phyloP scores from a whole-genome alignment of 2,888 invertebrate species.

The Ochlodes sylvanus region DNA sequence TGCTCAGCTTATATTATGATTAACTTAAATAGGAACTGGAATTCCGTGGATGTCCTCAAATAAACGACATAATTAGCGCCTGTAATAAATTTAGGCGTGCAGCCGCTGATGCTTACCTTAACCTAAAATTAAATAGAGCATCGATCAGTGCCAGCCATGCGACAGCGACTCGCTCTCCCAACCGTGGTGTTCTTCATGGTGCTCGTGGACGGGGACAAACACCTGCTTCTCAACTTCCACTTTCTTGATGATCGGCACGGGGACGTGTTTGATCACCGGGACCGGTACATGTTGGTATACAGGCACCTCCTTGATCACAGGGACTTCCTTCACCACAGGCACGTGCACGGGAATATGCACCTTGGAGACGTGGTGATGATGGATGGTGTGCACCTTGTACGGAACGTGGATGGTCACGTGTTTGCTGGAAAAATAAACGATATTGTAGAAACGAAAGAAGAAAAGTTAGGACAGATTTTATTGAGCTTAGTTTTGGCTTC shows the following conservation, averaged over 20 bases:
- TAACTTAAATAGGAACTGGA: too few species aligned
- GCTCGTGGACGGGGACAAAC: conserved; percentile 65
- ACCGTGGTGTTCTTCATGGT: conserved; percentile 63
- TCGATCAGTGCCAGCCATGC: conserved; percentile 79
- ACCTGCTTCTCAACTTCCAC: conserved; percentile 76
- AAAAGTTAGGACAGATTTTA: too few species aligned
- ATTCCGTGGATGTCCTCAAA: too few species aligned
- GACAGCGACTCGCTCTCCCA: conserved; percentile 79
- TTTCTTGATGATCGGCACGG: conserved; percentile 69
- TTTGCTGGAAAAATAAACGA: conserved; percentile 57
- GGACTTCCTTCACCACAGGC: conserved; percentile 75
- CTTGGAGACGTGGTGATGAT: conserved; percentile 79
- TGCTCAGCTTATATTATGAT: too few species aligned
- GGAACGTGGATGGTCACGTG: conserved; percentile 80
- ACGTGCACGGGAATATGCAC: conserved; percentile 73
- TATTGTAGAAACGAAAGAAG: too few species aligned
- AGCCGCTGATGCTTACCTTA: conserved; percentile 56
- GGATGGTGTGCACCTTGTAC: conserved; percentile 78
- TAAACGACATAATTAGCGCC: too few species aligned
- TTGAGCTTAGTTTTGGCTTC: too few species aligned
- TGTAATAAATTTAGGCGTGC: too few species aligned
- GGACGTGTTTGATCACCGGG: conserved; percentile 70
- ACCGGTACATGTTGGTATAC: conserved; percentile 74
- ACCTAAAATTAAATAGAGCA: conserved; percentile 42
- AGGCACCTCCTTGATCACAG: conserved; percentile 77